Evolutionary conservation across 2,797 vertebrate species (phyloP), one percentile per base, ranked within the genome.

Genomic region (Acanthurus leucopareius): DNA sequence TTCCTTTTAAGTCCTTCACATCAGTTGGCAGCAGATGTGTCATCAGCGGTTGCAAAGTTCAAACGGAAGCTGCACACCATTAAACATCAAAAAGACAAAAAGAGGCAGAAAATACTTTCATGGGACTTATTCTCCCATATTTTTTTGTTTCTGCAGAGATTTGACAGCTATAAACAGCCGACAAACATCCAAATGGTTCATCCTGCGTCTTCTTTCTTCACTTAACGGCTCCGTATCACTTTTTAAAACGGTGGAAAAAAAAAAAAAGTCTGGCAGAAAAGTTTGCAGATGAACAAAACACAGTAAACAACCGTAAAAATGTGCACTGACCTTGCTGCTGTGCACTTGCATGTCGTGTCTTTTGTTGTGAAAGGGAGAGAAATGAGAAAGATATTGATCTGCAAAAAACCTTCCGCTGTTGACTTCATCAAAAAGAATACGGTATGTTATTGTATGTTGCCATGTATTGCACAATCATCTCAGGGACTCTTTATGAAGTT

Each of bases 41-140:
- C 80, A 72, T 74, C 77, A 76, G 58, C 17, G 7, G 70, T 86
- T 79, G 71, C 45, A 54, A 69, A 71, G 76, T 77, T 81, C 4
- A 40, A 61, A 65, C 66, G 67, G 66, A 69, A 68, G 77, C 59
- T 72, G 51, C 25, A 58, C 62, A 58, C 38, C n/a, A 28, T 60
- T 32, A 17, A 74, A 75, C 65, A 77, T 87, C 76, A 76, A 82
- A 79, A 82, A 84, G 79, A 83, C 79, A 75, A 79, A 84, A 84
- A 84, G 54, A 66, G 35, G 57, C 47, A 57, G n/a, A 25, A 62
- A 51, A 72, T 65, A 2, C 56, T 71, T 80, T 73, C 42, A 28
- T 2, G 10, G 54, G 40, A 57, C 40, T 75, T 74, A 28, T 66
- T 72, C 80, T 60, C 28, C 70, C 5, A 3, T 32, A 20, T 25